Percentiles rank a stretch among this genome's conserved stretches.
Evolutionary conservation across 1,140 invertebrate genomes (phyloP).

Genomic region (Bradysia coprophila): DNA sequence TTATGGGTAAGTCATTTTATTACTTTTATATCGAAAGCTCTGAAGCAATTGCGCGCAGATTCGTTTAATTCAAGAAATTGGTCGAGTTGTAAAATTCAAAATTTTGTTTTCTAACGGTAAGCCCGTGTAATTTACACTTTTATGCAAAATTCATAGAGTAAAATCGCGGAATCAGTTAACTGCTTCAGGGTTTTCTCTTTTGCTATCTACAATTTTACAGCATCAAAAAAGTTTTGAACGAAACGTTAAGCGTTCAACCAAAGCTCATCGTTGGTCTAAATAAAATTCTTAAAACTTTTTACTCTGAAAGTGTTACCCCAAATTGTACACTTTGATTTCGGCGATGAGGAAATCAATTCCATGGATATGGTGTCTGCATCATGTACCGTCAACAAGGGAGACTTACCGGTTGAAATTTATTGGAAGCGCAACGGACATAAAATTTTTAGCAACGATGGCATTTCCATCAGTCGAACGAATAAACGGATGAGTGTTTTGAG

Average conservation of each 20-base stretch:
- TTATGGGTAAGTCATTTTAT: slow-evolving; percentile 71
- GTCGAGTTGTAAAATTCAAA: too few species aligned
- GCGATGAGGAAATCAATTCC: slow-evolving; percentile 46
- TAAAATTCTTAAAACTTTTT: too few species aligned
- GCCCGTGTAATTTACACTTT: too few species aligned
- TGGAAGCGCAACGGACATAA: slow-evolving; percentile 31
- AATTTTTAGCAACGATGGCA: slow-evolving; percentile 21
- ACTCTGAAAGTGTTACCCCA: slow-evolving; percentile 53
- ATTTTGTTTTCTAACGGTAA: too few species aligned
- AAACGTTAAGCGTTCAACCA: too few species aligned
- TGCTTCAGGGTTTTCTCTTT: too few species aligned
- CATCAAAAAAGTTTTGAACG: too few species aligned
- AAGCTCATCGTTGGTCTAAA: too few species aligned
- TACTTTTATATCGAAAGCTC: neutral
- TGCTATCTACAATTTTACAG: too few species aligned
- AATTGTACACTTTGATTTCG: slow-evolving; percentile 49
- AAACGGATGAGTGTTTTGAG: slow-evolving; percentile 44
- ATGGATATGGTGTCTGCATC: slow-evolving; percentile 48
- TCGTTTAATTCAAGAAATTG: too few species aligned
- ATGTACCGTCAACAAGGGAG: slow-evolving; percentile 73
- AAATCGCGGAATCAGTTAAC: too few species aligned
- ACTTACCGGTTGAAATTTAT: slow-evolving; percentile 56
- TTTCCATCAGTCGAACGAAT: slow-evolving; percentile 35
- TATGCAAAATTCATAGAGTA: too few species aligned
- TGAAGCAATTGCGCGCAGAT: neutral